These are phyloP conservation scores for Asarcornis scutulata DNA, from an alignment of 2,113 vertebrate genomes.

Conservation along the genomic window DNA sequence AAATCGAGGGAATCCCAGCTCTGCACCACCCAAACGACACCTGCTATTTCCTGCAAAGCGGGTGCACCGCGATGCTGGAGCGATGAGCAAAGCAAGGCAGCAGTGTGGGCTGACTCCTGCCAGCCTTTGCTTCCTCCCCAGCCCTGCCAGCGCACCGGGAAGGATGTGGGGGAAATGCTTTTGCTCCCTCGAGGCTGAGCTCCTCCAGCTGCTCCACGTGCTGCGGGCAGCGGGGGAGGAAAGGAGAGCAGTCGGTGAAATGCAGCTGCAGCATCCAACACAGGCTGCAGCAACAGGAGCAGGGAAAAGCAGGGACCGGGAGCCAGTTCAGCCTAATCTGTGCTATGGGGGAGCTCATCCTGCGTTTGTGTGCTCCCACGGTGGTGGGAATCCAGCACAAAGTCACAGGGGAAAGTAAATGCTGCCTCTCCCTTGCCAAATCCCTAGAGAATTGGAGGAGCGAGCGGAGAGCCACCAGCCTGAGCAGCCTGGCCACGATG, in stretches of 20 bases:
- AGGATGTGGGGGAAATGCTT: constrained; percentile 57
- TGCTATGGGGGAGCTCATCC: neutral
- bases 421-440: no score
- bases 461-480: neutral
- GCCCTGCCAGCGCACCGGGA: neutral
- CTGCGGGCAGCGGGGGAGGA: neutral
- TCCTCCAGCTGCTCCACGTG: constrained; percentile 46
- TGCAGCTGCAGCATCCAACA: neutral
- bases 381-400: neutral
- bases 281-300: neutral
- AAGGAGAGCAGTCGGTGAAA: neutral
- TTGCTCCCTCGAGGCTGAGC: constrained; percentile 7
- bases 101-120: neutral
- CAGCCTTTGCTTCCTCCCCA: neutral
- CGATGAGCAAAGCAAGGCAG: neutral
- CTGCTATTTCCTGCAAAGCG: neutral
- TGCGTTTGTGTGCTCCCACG: rapidly evolving
- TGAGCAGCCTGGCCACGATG: neutral
- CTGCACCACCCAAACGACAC: neutral
- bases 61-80: neutral
- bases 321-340: neutral
- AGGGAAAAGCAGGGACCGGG: neutral
- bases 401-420: neutral
- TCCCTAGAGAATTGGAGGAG: neutral
- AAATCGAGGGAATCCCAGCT: neutral